phyloP scores from a whole-genome alignment of 2,797 vertebrate species.

The Gastrophryne carolinensis region DNA sequence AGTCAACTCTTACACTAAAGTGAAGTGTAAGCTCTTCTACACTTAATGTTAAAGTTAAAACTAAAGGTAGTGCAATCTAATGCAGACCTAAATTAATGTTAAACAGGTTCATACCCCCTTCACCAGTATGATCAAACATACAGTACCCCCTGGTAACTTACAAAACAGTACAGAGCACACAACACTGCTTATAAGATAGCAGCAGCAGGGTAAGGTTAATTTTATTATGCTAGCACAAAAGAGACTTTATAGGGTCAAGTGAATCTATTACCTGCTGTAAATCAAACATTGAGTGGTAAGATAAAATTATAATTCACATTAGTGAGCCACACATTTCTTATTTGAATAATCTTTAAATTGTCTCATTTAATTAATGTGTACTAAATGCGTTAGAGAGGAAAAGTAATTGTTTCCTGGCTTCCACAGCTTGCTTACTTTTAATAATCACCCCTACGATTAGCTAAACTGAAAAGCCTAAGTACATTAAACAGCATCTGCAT shows the following conservation, averaged over 20 bases:
- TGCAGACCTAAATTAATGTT: too few species aligned
- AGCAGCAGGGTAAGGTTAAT: background rate
- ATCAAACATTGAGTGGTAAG: background rate
- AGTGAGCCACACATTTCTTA: conserved; percentile 18
- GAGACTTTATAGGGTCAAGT: background rate
- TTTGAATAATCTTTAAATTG: conserved; percentile 35
- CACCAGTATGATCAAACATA: too few species aligned
- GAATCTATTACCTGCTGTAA: background rate
- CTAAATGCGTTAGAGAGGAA: conserved; percentile 1
- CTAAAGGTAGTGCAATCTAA: too few species aligned
- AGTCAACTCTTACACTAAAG: too few species aligned
- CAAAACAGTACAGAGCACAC: too few species aligned
- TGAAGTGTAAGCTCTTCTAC: too few species aligned
- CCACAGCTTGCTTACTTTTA: conserved; percentile 59
- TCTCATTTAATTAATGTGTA: conserved; percentile 34
- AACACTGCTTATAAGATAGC: too few species aligned
- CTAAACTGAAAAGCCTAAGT: conserved; percentile 32
- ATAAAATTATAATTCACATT: conserved; percentile 5
- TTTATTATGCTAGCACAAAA: too few species aligned
- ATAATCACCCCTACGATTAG: conserved; percentile 64
- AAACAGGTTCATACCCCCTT: too few species aligned
- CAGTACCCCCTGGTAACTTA: too few species aligned
- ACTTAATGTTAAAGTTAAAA: too few species aligned
- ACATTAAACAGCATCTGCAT: conserved; percentile 25
- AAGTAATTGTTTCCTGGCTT: conserved; percentile 22